Evolutionary conservation across 2,888 invertebrate species (phyloP).

Genomic region (Stegophylla sp.): DNA sequence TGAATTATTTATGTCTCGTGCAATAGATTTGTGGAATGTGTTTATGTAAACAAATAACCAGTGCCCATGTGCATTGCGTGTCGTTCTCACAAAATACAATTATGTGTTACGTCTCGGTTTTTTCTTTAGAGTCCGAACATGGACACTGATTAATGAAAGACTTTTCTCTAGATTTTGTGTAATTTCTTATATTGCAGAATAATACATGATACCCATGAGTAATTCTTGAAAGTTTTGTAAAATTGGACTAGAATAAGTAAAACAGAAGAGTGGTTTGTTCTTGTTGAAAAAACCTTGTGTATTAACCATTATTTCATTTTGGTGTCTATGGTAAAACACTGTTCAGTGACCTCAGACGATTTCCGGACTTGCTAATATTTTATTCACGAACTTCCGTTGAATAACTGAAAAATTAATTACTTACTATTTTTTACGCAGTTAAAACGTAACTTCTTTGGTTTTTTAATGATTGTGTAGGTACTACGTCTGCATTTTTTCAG

Average conservation of each 20-base stretch:
- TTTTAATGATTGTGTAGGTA: neutral
- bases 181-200: neutral
- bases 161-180: neutral
- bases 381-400: constrained; percentile 17
- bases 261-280: neutral
- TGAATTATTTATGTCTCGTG: neutral
- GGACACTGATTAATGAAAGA: neutral
- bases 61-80: neutral
- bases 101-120: neutral
- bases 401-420: constrained; percentile 26
- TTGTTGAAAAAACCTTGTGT: neutral
- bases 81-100: neutral
- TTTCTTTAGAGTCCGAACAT: neutral
- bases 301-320: neutral
- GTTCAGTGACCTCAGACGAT: constrained; percentile 35
- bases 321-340: neutral
- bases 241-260: constrained; percentile 1
- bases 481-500: neutral
- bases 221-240: constrained; percentile 1
- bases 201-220: neutral
- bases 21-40: neutral
- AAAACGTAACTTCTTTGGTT: neutral
- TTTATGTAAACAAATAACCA: neutral
- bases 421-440: constrained; percentile 5
- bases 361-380: constrained; percentile 42